Percentiles rank a stretch among this genome's conserved stretches.
These are phyloP conservation scores for Gibbula magus DNA, from an alignment of 2,888 invertebrate genomes.

Conservation along the genomic window DNA sequence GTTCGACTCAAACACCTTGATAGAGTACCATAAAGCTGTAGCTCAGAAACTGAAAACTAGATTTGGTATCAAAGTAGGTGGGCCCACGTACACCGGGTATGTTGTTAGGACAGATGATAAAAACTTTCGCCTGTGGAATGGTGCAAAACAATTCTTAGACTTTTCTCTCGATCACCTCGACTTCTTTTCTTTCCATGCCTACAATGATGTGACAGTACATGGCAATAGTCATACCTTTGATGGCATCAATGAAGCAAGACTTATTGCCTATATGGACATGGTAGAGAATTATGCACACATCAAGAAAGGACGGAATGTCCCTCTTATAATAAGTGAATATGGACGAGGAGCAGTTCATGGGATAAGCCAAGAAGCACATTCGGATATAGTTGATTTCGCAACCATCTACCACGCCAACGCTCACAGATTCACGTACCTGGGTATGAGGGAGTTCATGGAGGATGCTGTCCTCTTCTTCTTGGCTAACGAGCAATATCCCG, in stretches of 20 bases:
- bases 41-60: background rate
- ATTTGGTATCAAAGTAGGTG: constrained; percentile 3
- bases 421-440: background rate
- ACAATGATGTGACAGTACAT: background rate
- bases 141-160: background rate
- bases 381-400: background rate
- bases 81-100: background rate
- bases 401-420: background rate
- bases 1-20: background rate
- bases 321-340: background rate
- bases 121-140: background rate
- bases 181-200: background rate
- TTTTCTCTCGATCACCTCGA: background rate
- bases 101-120: background rate
- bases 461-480: background rate
- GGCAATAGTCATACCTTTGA: background rate
- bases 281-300: background rate
- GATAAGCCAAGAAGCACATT: background rate
- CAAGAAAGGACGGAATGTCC: background rate
- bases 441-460: background rate
- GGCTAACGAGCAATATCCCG: background rate
- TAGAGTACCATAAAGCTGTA: background rate
- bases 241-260: background rate
- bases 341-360: background rate
- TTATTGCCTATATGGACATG: background rate